Percentiles rank a stretch among this genome's conserved stretches.
Conservation (phyloP, 1,140 invertebrate genomes). For the Eufriesea mexicana region DNA sequence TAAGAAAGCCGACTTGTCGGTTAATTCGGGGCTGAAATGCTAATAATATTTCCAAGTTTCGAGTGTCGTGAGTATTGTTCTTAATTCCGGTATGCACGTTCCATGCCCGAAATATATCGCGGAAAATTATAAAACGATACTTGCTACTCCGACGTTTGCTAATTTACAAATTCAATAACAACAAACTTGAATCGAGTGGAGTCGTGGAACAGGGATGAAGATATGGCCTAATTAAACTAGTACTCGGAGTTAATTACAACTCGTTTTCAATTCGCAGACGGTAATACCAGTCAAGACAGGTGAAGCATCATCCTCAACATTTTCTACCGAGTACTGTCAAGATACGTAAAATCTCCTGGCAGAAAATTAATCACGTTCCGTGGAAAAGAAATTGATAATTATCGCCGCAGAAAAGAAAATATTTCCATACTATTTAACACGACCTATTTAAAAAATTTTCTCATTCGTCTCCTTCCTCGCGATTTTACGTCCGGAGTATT, state of each 20-base stretch:
- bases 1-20: no score
- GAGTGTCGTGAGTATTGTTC: no score
- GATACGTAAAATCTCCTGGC: not conserved
- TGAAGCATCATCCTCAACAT: not conserved
- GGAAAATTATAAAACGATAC: conserved; percentile 20
- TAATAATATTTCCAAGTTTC: no score
- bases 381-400: not conserved
- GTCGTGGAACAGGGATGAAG: not conserved
- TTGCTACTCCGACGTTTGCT: not conserved
- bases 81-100: not conserved
- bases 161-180: conserved; percentile 23
- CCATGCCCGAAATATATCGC: not conserved
- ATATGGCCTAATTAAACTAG: conserved; percentile 32
- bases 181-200: conserved; percentile 22
- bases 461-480: no score
- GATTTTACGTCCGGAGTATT: no score
- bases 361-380: not conserved
- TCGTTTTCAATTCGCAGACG: conserved; percentile 6
- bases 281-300: conserved; percentile 20
- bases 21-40: no score
- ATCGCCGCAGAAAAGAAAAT: no score
- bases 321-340: not conserved
- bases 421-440: not conserved
- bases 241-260: conserved; percentile 33
- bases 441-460: no score